These are phyloP conservation scores for Leucophenga maculata DNA, from an alignment of 2,888 invertebrate species.

Conservation along the genomic window DNA sequence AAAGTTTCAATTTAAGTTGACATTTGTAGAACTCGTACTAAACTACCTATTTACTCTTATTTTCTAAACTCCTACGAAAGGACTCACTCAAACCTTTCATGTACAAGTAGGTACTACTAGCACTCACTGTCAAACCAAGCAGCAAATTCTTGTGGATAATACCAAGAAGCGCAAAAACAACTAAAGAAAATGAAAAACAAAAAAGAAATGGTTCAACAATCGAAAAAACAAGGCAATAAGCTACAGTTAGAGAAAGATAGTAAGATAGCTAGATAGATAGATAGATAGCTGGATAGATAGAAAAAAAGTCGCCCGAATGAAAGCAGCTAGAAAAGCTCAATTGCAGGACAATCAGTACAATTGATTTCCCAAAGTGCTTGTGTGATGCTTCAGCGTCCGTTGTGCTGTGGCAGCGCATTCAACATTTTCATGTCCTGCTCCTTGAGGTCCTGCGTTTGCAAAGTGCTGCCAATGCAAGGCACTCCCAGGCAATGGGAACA, in stretches of 20 bases:
- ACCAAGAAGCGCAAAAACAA: slow-evolving; percentile 24
- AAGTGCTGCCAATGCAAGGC: slow-evolving; percentile 3
- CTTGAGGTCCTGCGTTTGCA: slow-evolving; percentile 26
- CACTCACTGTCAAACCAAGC: slow-evolving; percentile 28
- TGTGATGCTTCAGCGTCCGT: slow-evolving; percentile 12
- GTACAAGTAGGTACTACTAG: slow-evolving; percentile 39
- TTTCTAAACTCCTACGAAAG: slow-evolving; percentile 42
- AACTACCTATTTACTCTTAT: too few species aligned
- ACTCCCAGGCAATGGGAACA: slow-evolving; percentile 42
- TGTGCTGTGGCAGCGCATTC: slow-evolving; percentile 38
- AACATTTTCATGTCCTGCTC: slow-evolving; percentile 26
- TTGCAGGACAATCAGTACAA: slow-evolving; percentile 66
- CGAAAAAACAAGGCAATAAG: slow-evolving; percentile 33
- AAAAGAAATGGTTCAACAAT: neutral
- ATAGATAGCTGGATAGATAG: slow-evolving; percentile 16
- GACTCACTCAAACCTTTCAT: slow-evolving; percentile 51
- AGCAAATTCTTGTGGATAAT: slow-evolving; percentile 39
- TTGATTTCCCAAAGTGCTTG: slow-evolving; percentile 63
- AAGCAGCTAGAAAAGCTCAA: slow-evolving; percentile 53
- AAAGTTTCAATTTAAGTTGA: slow-evolving; percentile 25
- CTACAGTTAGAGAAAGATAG: slow-evolving; percentile 33
- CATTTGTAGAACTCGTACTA: too few species aligned
- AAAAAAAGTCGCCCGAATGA: slow-evolving; percentile 34
- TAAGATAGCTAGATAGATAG: slow-evolving; percentile 19
- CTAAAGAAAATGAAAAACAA: slow-evolving; percentile 16